Conservation (phyloP, 2,888 invertebrate species). For the Taenaris catops region DNA sequence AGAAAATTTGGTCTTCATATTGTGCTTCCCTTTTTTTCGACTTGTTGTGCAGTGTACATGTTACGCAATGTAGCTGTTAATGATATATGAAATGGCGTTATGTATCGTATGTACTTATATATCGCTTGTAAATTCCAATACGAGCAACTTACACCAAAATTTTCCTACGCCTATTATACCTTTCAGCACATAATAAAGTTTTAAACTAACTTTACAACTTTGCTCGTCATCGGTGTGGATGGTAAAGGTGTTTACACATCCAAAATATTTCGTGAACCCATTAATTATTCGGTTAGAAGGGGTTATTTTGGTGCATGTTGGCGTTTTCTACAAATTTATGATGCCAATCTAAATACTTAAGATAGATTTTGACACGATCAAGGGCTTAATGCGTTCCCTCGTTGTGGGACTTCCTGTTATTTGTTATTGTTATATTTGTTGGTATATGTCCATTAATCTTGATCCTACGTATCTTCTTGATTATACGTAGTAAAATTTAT, state of each 20-base stretch:
- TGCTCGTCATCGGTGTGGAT: constrained; percentile 38
- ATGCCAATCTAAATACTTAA: constrained; percentile 66
- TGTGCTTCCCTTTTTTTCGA: no score
- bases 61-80: no score
- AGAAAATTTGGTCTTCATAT: no score
- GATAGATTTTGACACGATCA: constrained; percentile 44
- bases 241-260: constrained; percentile 45
- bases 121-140: constrained; percentile 57
- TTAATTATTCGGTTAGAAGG: constrained; percentile 51
- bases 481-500: no score
- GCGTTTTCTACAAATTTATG: constrained; percentile 60
- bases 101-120: constrained; percentile 40
- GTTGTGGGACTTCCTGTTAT: constrained; percentile 47
- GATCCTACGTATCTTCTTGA: no score
- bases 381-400: constrained; percentile 23
- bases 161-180: neutral
- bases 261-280: constrained; percentile 48
- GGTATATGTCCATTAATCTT: no score
- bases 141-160: no score
- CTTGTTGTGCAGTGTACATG: no score
- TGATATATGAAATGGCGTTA: no score
- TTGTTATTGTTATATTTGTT: no score
- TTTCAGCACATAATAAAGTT: constrained; percentile 9
- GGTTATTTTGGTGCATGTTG: constrained; percentile 39
- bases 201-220: constrained; percentile 32